Evolutionary conservation across 2,797 vertebrate genomes (phyloP).

Genomic region (Antrozous pallidus): DNA sequence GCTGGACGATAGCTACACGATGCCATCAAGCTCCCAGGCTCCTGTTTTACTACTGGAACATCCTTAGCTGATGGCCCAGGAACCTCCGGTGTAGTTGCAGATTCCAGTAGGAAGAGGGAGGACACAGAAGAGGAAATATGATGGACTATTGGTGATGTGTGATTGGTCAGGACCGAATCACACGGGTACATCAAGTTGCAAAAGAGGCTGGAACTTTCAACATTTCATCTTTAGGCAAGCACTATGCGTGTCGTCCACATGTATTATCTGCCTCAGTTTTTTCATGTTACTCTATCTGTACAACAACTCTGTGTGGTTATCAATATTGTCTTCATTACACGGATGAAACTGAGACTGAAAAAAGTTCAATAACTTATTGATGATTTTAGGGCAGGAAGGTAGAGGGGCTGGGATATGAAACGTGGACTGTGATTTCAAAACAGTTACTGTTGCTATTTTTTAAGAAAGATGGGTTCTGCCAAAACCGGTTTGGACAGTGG

Average conservation of each 20-base stretch:
- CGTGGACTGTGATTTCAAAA: not conserved
- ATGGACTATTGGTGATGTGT: not conserved
- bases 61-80: not conserved
- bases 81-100: not conserved
- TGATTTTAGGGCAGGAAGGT: not conserved
- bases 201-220: not conserved
- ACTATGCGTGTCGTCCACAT: rapidly evolving
- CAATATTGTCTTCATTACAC: not conserved
- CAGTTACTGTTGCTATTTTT: not conserved
- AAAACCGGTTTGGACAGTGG: too few species aligned
- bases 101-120: not conserved
- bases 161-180: not conserved
- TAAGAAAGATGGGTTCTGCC: too few species aligned
- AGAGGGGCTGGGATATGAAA: not conserved
- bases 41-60: not conserved
- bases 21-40: not conserved
- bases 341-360: not conserved
- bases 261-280: not conserved
- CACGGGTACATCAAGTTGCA: not conserved
- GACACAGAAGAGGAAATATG: not conserved
- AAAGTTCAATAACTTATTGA: not conserved
- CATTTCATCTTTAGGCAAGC: not conserved
- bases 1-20: not conserved
- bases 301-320: not conserved
- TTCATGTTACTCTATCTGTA: not conserved